Conservation (phyloP, 2,113 vertebrate genomes). For the Orthonyx spaldingii region DNA sequence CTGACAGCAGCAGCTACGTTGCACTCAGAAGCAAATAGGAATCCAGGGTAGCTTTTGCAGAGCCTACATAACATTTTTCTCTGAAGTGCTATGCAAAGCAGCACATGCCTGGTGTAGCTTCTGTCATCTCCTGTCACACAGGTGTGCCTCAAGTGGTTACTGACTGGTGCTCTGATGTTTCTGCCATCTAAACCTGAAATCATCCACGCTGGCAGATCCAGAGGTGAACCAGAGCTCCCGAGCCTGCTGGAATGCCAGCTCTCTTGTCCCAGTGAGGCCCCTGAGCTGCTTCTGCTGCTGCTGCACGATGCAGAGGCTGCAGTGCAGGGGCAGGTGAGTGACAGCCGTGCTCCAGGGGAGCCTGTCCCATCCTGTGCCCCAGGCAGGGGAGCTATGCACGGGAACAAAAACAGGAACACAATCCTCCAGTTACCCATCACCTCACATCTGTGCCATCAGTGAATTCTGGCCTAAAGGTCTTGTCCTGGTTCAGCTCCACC, state of each 20-base stretch:
- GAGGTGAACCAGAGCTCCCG: neutral
- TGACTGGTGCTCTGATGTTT: neutral
- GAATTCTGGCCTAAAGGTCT: neutral
- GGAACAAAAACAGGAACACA: neutral
- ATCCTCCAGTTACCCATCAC: neutral
- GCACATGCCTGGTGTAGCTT: neutral
- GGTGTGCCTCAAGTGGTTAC: neutral
- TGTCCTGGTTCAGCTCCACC: neutral
- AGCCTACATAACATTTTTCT: neutral
- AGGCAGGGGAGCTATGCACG: neutral
- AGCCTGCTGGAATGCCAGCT: neutral
- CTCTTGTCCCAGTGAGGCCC: neutral
- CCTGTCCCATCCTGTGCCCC: neutral
- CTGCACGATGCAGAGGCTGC: neutral
- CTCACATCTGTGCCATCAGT: neutral
- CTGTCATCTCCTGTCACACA: neutral
- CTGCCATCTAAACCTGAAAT: neutral
- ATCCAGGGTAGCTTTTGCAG: neutral
- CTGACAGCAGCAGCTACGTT: neutral
- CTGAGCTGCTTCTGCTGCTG: neutral
- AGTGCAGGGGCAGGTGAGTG: neutral
- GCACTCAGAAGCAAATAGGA: neutral
- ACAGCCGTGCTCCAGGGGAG: accelerated
- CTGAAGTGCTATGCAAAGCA: neutral
- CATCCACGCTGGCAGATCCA: neutral